Evolutionary conservation across 1,140 invertebrate species (phyloP), one percentile per base, ranked within the genome.

Genomic region (Eriocheir sinensis): DNA sequence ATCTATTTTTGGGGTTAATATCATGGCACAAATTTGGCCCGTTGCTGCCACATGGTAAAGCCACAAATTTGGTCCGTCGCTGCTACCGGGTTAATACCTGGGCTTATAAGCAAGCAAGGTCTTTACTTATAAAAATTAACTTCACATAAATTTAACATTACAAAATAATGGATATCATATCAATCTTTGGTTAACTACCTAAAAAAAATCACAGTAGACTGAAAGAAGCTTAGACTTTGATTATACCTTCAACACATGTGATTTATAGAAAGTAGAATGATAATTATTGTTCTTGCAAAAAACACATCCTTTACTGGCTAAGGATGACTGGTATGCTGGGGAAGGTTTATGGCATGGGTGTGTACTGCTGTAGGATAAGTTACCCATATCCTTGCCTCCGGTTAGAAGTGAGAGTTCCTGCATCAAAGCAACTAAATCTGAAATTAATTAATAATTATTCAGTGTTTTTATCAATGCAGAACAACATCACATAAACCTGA

Each of bases 201-300:
- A 48, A 48, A 48, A 48, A 48, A 15, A 48, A 6, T 48, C 44
- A 48, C 15, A 48, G 4, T 15, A 48, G 44, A 4, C 44, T 48
- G 44, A 48, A 48, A 15, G 4, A 48, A 48, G 15, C 4, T 48
- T 48, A 48, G 44, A 48, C 4, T 48, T 48, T 48, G 4, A 60
- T 72, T 72, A 30, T 93, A 95, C 95, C 91, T 95, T 95, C 60
- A 95, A 91, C 48, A 41, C 36, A 48, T 95, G 95, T 8, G 95
- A 94, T 85, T 90, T 95, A 89, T 95, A 95, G 80, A 95, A 95
- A 27, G 95, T 95, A 34, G 95, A 95, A 90, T 95, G 95, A 72
- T 95, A 95, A 79, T 94, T 94, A 38, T 95, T 95, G 72, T 95
- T 95, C 80, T 95, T 95, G 60, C 95, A 95, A 89, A 95, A 95